Evolutionary conservation across 2,888 invertebrate genomes (phyloP).

Genomic region (Ashinkailepas kermadecensis): DNA sequence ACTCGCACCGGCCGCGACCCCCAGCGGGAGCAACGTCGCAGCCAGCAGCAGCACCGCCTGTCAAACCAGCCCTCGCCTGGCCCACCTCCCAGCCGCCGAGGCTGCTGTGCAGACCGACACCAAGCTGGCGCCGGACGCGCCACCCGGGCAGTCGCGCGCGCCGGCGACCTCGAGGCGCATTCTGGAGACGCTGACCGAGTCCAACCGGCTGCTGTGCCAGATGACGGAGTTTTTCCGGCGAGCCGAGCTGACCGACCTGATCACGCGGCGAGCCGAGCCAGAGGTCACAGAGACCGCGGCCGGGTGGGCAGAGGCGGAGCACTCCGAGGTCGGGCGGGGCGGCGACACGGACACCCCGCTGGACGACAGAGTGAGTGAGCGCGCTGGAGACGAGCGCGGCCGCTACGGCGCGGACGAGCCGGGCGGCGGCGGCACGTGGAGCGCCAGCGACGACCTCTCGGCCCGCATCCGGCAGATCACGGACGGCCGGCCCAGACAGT

Average conservation of each 20-base stretch:
- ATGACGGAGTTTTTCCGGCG: neutral
- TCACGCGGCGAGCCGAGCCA: neutral
- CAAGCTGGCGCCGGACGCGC: neutral
- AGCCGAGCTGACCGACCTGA: neutral
- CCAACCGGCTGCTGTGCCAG: neutral
- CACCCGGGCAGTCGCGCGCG: neutral
- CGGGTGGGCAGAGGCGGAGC: no score
- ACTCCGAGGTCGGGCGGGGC: no score
- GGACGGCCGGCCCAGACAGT: neutral
- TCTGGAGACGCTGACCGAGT: constrained; percentile 5
- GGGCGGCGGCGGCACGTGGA: no score
- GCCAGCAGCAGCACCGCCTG: neutral
- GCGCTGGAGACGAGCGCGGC: no score
- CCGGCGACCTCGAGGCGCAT: neutral
- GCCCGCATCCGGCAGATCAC: neutral
- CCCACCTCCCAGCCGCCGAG: neutral
- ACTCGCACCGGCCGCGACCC: no score
- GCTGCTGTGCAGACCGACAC: neutral
- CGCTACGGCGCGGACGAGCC: no score
- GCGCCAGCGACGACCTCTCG: neutral
- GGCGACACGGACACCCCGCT: no score
- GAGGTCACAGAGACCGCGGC: neutral
- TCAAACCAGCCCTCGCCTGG: neutral
- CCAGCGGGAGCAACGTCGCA: no score
- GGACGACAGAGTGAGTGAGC: no score